Conservation (phyloP, 2,113 vertebrate species). For the Xenus cinereus region DNA sequence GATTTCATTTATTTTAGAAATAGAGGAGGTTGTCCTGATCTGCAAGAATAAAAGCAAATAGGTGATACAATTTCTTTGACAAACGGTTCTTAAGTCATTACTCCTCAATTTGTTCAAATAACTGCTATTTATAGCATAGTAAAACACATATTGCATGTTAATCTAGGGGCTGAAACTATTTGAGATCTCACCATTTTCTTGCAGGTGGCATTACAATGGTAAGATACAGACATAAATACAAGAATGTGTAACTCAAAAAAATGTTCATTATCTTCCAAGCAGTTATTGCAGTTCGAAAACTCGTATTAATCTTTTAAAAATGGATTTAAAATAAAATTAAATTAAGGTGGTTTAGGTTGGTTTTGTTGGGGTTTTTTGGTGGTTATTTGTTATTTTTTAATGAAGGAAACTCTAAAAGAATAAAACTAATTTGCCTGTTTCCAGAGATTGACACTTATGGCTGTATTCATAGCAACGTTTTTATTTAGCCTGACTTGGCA, state of each 20-base stretch:
- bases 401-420: background rate
- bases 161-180: background rate
- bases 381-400: background rate
- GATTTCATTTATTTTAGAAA: background rate
- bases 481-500: conserved; percentile 96
- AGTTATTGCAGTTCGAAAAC: background rate
- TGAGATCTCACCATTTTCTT: background rate
- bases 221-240: background rate
- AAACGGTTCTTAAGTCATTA: background rate
- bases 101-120: background rate
- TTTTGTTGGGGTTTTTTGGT: background rate
- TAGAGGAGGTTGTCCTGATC: background rate
- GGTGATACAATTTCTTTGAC: background rate
- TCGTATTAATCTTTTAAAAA: background rate
- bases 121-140: background rate
- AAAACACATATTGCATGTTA: background rate
- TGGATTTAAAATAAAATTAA: background rate
- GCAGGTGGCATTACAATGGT: background rate
- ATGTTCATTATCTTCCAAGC: background rate
- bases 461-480: conserved; percentile 87
- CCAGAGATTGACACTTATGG: conserved; percentile 84
- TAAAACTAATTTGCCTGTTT: conserved; percentile 18
- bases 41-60: background rate
- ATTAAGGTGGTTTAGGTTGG: background rate
- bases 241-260: background rate